Evolutionary conservation across 1,140 invertebrate genomes (phyloP).

Genomic region (Uloborus diversus): DNA sequence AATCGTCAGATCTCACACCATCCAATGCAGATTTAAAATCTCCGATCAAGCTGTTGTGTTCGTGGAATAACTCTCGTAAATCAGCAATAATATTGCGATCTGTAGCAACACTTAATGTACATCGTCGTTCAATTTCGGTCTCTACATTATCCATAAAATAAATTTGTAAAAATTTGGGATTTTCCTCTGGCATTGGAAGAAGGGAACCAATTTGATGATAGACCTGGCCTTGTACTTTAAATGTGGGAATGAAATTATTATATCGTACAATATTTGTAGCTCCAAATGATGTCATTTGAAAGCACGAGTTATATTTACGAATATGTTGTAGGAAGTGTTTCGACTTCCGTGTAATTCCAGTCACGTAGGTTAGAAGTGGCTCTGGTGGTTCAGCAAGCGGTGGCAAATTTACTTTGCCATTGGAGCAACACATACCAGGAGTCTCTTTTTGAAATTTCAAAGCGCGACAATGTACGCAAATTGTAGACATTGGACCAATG

Average conservation of each 20-base stretch:
- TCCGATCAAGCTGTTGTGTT: too few relatives aligned
- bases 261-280: conserved; percentile 57
- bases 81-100: too few relatives aligned
- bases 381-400: conserved; percentile 59
- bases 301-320: conserved; percentile 64
- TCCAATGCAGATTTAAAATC: too few relatives aligned
- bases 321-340: conserved; percentile 64
- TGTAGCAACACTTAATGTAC: too few relatives aligned
- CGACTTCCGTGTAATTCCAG: conserved; percentile 1
- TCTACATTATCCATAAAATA: too few relatives aligned
- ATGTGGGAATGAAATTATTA: conserved; percentile 50
- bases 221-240: conserved; percentile 37
- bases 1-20: too few relatives aligned
- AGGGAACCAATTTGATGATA: not conserved
- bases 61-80: too few relatives aligned
- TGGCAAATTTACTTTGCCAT: conserved; percentile 63
- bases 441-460: conserved; percentile 64
- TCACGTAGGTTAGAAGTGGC: conserved; percentile 28
- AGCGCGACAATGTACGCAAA: conserved; percentile 23
- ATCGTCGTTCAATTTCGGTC: too few relatives aligned
- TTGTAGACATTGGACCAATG: conserved; percentile 25
- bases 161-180: too few relatives aligned
- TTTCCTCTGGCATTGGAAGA: not conserved
- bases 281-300: conserved; percentile 62
- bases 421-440: conserved; percentile 65